Conservation (phyloP, 2,797 vertebrate species). For the Muscicapa striata region DNA sequence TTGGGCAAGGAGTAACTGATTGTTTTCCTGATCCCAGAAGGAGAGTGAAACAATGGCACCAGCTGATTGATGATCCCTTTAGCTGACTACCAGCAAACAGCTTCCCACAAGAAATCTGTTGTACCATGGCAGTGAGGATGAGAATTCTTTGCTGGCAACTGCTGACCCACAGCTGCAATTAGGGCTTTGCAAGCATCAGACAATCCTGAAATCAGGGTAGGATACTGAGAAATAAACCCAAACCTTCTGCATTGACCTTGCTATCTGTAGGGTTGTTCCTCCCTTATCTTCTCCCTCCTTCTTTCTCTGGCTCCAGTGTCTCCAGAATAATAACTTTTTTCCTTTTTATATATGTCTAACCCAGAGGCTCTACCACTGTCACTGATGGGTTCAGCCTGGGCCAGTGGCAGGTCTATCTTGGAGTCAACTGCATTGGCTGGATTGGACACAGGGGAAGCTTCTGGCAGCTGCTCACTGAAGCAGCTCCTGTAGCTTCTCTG, state of each 20-base stretch:
- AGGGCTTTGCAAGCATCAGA: not conserved
- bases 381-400: not conserved
- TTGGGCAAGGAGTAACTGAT: not conserved
- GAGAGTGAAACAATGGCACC: not conserved
- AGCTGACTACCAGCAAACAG: not conserved
- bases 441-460: not conserved
- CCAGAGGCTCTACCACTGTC: rapidly evolving
- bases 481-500: not conserved
- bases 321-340: not conserved
- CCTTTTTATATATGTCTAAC: not conserved
- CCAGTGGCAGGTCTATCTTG: not conserved
- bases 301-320: not conserved
- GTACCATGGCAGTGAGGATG: rapidly evolving
- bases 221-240: not conserved
- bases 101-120: not conserved
- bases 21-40: not conserved
- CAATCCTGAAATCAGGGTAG: not conserved
- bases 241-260: not conserved
- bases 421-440: not conserved
- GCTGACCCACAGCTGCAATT: not conserved
- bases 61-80: not conserved
- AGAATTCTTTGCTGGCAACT: not conserved
- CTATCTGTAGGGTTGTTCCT: not conserved
- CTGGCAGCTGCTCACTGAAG: not conserved
- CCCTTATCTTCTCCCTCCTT: not conserved